These are phyloP conservation scores for Formica exsecta DNA, from an alignment of 1,140 invertebrate genomes.

Conservation along the genomic window DNA sequence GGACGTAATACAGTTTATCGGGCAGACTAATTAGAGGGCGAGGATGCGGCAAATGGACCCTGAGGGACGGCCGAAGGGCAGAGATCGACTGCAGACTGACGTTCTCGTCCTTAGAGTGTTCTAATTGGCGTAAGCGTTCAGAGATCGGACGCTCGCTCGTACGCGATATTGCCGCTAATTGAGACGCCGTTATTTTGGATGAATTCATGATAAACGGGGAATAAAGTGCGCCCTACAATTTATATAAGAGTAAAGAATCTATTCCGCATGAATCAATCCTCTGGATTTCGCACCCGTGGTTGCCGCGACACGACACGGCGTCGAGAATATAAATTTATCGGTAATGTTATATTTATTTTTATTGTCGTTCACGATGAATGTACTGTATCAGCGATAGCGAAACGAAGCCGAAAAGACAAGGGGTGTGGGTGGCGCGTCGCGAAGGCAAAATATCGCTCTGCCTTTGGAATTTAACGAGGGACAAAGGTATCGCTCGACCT, in stretches of 20 bases:
- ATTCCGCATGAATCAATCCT: background rate
- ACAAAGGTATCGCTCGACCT: constrained; percentile 76
- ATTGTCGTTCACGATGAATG: background rate
- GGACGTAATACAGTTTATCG: constrained; percentile 77
- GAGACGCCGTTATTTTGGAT: background rate
- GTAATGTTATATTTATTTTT: constrained; percentile 53
- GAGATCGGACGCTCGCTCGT: constrained; percentile 49
- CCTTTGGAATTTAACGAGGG: constrained; percentile 78
- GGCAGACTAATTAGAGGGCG: constrained; percentile 78
- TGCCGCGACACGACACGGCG: background rate
- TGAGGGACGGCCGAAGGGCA: constrained; percentile 71
- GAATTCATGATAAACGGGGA: background rate
- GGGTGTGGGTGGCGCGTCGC: constrained; percentile 8
- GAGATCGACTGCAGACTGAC: constrained; percentile 67
- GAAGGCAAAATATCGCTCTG: constrained; percentile 66
- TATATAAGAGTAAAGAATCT: background rate
- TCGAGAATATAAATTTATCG: constrained; percentile 27
- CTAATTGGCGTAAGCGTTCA: constrained; percentile 70
- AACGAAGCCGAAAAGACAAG: background rate
- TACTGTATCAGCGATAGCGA: background rate
- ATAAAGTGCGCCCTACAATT: constrained; percentile 10
- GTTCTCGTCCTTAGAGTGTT: constrained; percentile 68
- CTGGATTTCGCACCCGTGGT: background rate
- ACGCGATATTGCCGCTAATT: constrained; percentile 55
- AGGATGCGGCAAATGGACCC: constrained; percentile 73